Evolutionary conservation across 1,140 invertebrate species (phyloP), one percentile per base, ranked within the genome.

Genomic region (Penaeus indicus): DNA sequence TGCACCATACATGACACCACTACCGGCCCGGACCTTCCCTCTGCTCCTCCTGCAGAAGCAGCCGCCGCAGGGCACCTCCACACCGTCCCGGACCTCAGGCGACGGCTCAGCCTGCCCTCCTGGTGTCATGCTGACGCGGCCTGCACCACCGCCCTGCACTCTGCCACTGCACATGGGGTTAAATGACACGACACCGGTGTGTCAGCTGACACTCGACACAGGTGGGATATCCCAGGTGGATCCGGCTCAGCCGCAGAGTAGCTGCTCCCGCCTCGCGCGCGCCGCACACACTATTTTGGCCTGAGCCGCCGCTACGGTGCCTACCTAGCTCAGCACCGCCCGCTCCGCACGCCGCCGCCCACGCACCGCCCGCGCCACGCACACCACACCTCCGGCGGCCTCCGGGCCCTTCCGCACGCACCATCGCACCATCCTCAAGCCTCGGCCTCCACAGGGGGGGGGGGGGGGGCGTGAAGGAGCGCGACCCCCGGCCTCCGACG

Each of bases 221-320:
- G 32, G 80, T 38, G 38, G 78, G 78, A 80, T 62, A 86, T 78
- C 69, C 60, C 86, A 88, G 86, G 81, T 88, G 86, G 86, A 83
- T 64, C 75, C 72, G 80, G 80, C 69, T 83, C 69, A 63, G 81
- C 86, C 78, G 72, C 69, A 61, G 27, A 78, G 81, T 88, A 83
- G 75, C 72, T 60, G 61, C 60, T 88, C 86, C 86, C 86, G 47
- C 81, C 86, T 88, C 86, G 86, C 86, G 54, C 72, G 86, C 86
- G 32, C 86, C 64, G 84, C 86, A 88, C 81, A 88, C 81, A 88
- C 86, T 88, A 88, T 88, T 84, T 88, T 88, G 86, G 86, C 79
- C 72, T 38, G 69, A 79, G 86, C 67, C 47, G 47, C 47, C 47
- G 47, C 47, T 47, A 47, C 47, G 47, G 11, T 47, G 47, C 47